phyloP scores from a whole-genome alignment of 2,797 vertebrate species.

The Pipistrellus pygmaeus region DNA sequence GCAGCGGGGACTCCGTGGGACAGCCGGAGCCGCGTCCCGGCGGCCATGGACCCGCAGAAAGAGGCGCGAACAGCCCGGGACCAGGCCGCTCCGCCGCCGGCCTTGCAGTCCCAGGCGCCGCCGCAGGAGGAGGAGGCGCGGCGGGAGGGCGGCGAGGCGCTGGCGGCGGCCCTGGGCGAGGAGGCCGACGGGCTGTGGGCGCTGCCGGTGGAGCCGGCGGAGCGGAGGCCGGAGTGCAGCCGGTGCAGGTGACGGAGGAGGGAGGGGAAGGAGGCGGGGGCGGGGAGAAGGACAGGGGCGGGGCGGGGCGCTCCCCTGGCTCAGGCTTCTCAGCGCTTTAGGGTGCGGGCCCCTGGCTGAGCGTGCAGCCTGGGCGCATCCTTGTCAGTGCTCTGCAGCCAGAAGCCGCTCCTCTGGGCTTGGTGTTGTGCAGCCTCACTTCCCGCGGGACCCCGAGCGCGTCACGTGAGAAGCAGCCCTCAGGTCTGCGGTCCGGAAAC shows the following conservation, averaged over 20 bases:
- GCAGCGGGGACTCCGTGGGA: background rate
- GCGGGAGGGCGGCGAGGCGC: conserved; percentile 17
- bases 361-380: background rate
- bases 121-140: background rate
- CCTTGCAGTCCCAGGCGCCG: background rate
- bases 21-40: background rate
- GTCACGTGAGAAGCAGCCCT: background rate
- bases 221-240: conserved; percentile 93
- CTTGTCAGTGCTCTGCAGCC: too few species aligned
- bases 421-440: background rate
- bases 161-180: conserved; percentile 43
- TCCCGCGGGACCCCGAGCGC: background rate
- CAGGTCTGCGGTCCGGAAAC: background rate
- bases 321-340: background rate
- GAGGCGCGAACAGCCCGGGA: background rate
- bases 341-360: background rate
- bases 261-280: background rate
- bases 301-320: background rate
- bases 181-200: conserved; percentile 89
- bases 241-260: conserved; percentile 92
- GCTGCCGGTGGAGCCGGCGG: conserved; percentile 92
- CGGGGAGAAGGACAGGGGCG: too few species aligned
- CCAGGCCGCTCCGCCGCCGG: background rate
- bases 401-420: background rate
- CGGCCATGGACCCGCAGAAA: background rate